Evolutionary conservation across 2,888 invertebrate species (phyloP), one percentile per base, ranked within the genome.

Genomic region (Ypsolopha sequella): DNA sequence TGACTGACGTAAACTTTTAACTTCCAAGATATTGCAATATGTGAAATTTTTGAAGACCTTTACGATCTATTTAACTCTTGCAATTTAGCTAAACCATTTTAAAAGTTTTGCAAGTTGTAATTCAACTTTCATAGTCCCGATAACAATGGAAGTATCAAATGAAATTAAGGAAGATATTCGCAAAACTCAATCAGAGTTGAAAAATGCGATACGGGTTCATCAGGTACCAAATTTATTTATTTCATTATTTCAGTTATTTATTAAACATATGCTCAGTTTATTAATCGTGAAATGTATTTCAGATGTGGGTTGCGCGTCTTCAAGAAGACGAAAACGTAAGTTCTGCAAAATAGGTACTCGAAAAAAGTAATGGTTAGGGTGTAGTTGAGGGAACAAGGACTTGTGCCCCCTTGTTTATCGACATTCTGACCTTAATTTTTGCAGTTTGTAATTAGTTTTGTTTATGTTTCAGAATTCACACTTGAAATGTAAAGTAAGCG

Each of bases 141-240:
- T 89, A 51, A 56, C 51, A 52, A 89, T 89, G 89, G 89, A 90
- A 86, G 89, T 90, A 60, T 89, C 89, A 54, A 88, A 88, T 66
- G 84, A 88, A 73, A 86, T 89, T 65, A 88, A 89, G 65, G 89
- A 89, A 75, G 89, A 89, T 65, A 89, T 90, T 69, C 79, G 88
- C 54, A 82, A 82, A 73, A 87, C 88, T 57, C 90, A 90, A 69
- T 80, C 80, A 53, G 89, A 89, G 64, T 80, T 90, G 64, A 89
- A 88, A 81, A 88, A 88, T 68, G 90, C 90, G 56, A 90, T 90
- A 65, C 82, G 88, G 65, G 80, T 89, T 71, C 90, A 90, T 80
- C 90, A 90, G 88, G 90, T 90, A 6, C 14, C 4, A 13, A 6
- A 2, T 7, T 8, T 43, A 43, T 24, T 24, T 24, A 43, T 43